These are phyloP conservation scores for Hololepta plana DNA, from an alignment of 2,888 invertebrate genomes.

Conservation along the genomic window DNA sequence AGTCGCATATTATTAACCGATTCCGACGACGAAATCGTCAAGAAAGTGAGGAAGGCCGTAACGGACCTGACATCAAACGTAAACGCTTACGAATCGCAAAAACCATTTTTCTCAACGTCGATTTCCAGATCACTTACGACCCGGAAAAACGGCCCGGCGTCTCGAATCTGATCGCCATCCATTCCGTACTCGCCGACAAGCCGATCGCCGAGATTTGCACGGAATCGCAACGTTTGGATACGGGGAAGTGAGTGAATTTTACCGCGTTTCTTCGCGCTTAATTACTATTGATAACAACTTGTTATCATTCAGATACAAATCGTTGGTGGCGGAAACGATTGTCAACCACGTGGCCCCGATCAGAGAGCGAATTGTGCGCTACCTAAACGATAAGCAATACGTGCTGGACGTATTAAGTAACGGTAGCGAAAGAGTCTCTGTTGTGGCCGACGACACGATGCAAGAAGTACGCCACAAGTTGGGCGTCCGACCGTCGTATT, in stretches of 20 bases:
- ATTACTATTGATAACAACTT: background rate
- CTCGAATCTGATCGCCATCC: slow-evolving; percentile 72
- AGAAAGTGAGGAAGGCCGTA: slow-evolving; percentile 71
- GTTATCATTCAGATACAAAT: slow-evolving; percentile 43
- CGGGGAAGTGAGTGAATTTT: slow-evolving; percentile 39
- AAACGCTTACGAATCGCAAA: slow-evolving; percentile 6
- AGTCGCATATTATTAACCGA: slow-evolving; percentile 70
- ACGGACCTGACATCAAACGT: slow-evolving; percentile 73
- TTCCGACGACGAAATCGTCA: slow-evolving; percentile 42
- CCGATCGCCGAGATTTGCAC: slow-evolving; percentile 47
- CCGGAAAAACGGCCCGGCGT: slow-evolving; percentile 68
- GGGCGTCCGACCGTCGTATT: too few relatives aligned
- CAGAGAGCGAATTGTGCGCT: slow-evolving; percentile 34
- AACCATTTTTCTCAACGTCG: slow-evolving; percentile 5
- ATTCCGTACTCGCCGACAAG: slow-evolving; percentile 53
- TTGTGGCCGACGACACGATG: too few relatives aligned
- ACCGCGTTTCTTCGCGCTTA: background rate
- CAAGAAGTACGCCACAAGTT: too few relatives aligned
- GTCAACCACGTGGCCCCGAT: slow-evolving; percentile 54
- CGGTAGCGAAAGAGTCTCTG: too few relatives aligned
- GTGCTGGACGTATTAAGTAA: slow-evolving; percentile 43
- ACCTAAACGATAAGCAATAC: slow-evolving; percentile 40
- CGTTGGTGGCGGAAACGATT: slow-evolving; percentile 51
- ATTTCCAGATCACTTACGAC: slow-evolving; percentile 52
- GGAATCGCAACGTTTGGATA: slow-evolving; percentile 46